Conservation (phyloP, 1,140 invertebrate species). For the Cylas formicarius region DNA sequence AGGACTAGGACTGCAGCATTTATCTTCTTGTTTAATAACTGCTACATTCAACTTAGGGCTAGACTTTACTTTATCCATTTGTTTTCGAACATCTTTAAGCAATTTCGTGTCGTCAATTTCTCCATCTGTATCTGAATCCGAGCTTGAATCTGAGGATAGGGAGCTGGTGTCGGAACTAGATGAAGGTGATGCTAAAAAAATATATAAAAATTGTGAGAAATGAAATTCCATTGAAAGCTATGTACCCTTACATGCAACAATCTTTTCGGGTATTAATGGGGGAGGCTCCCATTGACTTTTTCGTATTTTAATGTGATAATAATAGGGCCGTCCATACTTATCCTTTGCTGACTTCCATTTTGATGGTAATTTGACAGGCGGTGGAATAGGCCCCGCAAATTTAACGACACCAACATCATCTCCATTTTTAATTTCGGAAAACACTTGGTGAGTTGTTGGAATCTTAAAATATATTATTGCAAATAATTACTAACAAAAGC, state of each 20-base stretch:
- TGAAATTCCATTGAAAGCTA: conserved; percentile 4
- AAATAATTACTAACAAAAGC: too few relatives aligned
- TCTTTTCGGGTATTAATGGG: conserved; percentile 30
- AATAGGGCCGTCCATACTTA: conserved; percentile 75
- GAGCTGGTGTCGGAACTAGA: conserved; percentile 41
- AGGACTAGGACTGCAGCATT: conserved; percentile 19
- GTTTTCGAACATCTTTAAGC: conserved; percentile 32
- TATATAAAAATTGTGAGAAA: conserved; percentile 3
- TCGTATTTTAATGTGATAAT: conserved; percentile 80
- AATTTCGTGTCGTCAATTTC: conserved; percentile 37
- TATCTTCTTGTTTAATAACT: conserved; percentile 16
- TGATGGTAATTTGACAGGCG: conserved; percentile 64
- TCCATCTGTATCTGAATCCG: conserved; percentile 47
- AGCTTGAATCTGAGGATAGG: conserved; percentile 45
- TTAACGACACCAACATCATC: too few relatives aligned
- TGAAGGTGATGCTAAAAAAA: conserved; percentile 44
- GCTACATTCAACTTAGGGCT: conserved; percentile 11
- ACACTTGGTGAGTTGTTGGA: too few relatives aligned
- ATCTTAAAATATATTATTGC: too few relatives aligned
- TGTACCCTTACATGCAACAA: conserved; percentile 39
- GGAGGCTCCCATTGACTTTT: conserved; percentile 86
- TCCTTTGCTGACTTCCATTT: conserved; percentile 82
- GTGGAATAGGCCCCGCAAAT: conserved; percentile 42
- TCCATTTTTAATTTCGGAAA: too few relatives aligned
- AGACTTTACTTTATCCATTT: conserved; percentile 28